Evolutionary conservation across 92 coral and sea anemone genomes (phyloP).

Genomic region (Epizoanthus scotinus): DNA sequence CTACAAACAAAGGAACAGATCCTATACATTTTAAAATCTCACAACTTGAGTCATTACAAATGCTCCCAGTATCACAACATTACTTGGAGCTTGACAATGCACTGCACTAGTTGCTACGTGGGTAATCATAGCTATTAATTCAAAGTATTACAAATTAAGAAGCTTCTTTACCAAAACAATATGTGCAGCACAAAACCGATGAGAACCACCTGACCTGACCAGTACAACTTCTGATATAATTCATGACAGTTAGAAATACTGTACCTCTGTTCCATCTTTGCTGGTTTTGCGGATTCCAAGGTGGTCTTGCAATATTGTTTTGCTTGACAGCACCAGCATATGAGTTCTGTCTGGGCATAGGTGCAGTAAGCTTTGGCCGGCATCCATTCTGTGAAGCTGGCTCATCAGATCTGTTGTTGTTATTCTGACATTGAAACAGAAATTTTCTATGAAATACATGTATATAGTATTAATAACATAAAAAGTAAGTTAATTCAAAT

Average conservation of each 20-base stretch:
- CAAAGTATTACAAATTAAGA: too few relatives aligned
- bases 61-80: too few relatives aligned
- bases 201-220: not conserved
- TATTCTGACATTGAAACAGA: not conserved
- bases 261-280: slow-evolving; percentile 48
- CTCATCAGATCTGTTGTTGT: not conserved
- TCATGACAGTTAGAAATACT: not conserved
- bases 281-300: slow-evolving; percentile 69
- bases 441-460: not conserved
- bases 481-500: too few relatives aligned
- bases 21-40: too few relatives aligned
- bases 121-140: too few relatives aligned
- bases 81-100: too few relatives aligned
- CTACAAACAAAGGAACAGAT: too few relatives aligned
- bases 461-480: too few relatives aligned
- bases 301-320: slow-evolving; percentile 50
- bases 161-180: too few relatives aligned
- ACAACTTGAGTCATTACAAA: too few relatives aligned
- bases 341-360: slow-evolving; percentile 33
- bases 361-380: not conserved
- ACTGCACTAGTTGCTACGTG: too few relatives aligned
- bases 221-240: not conserved
- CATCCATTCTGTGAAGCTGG: slow-evolving; percentile 26
- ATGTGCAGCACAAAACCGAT: not conserved
- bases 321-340: slow-evolving; percentile 77